A percentile compares a stretch with the other conserved stretches of the same genome.
phyloP scores from a whole-genome alignment of 2,113 vertebrate genomes.

The Platysternon megacephalum region DNA sequence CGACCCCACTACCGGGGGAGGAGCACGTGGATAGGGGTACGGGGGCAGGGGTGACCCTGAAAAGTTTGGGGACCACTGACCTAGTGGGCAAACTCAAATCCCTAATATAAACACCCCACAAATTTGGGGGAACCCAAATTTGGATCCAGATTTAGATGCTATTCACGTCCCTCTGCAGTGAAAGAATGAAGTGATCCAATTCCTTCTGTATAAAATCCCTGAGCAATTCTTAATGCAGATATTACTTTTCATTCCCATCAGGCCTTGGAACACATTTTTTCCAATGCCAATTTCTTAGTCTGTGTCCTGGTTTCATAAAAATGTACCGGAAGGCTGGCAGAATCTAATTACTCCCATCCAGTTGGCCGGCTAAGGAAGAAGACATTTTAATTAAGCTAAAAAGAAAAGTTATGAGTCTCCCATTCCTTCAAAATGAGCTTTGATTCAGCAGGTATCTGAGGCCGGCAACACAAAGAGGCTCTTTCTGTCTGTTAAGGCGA shows the following conservation, averaged over 20 bases:
- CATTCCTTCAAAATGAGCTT: constrained; percentile 1
- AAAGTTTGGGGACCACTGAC: too few relatives aligned
- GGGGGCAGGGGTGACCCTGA: too few relatives aligned
- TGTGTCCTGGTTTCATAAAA: neutral
- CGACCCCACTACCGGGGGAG: too few relatives aligned
- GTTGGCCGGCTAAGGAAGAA: neutral
- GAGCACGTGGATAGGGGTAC: too few relatives aligned
- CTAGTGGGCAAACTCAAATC: neutral
- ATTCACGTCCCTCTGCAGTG: neutral
- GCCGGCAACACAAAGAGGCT: neutral
- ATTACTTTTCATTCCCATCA: constrained; percentile 45
- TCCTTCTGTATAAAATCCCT: constrained; percentile 15
- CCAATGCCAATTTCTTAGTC: constrained; percentile 31
- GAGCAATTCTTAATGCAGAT: constrained; percentile 23
- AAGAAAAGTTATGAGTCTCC: constrained; percentile 1
- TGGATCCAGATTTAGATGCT: neutral
- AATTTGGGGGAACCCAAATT: neutral
- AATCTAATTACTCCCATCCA: constrained; percentile 36
- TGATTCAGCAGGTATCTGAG: neutral
- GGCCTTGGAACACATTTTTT: neutral
- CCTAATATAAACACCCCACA: neutral
- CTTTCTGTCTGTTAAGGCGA: neutral
- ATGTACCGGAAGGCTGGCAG: constrained; percentile 21
- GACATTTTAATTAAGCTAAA: constrained; percentile 16
- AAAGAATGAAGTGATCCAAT: neutral